A percentile compares a stretch with the other conserved stretches of the same genome.
These are phyloP conservation scores for Perithous albicinctus DNA, from an alignment of 2,888 invertebrate genomes.

Conservation along the genomic window DNA sequence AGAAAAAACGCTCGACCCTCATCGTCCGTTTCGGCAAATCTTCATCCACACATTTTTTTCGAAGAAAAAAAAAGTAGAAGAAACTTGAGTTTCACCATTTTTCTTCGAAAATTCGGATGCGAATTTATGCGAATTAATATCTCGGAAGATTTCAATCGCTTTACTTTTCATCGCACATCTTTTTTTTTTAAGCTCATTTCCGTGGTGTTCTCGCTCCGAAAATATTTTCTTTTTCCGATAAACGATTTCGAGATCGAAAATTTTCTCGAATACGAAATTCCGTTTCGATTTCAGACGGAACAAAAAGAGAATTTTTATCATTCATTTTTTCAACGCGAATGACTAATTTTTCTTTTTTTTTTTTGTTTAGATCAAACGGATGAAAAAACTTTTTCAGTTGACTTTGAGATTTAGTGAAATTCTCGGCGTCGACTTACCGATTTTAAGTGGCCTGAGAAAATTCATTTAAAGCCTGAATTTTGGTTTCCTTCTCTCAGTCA, in stretches of 20 bases:
- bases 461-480: background rate
- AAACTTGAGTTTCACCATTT: background rate
- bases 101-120: constrained; percentile 15
- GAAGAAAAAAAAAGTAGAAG: background rate
- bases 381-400: background rate
- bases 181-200: background rate
- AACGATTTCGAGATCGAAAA: background rate
- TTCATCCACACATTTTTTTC: background rate
- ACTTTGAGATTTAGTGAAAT: background rate
- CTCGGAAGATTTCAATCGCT: constrained; percentile 10
- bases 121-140: constrained; percentile 11
- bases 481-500: no score
- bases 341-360: background rate
- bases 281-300: no score
- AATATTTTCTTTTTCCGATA: background rate
- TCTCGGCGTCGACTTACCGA: constrained; percentile 11
- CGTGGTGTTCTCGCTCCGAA: background rate
- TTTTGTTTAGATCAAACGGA: background rate
- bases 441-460: background rate
- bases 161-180: no score
- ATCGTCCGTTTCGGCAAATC: background rate
- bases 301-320: background rate
- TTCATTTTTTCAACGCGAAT: background rate
- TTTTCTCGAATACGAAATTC: background rate
- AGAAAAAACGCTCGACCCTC: constrained; percentile 7